A percentile compares a stretch with the other conserved stretches of the same genome.
These are phyloP conservation scores for Conus betulinus DNA, from an alignment of 1,140 invertebrate genomes.

Conservation along the genomic window DNA sequence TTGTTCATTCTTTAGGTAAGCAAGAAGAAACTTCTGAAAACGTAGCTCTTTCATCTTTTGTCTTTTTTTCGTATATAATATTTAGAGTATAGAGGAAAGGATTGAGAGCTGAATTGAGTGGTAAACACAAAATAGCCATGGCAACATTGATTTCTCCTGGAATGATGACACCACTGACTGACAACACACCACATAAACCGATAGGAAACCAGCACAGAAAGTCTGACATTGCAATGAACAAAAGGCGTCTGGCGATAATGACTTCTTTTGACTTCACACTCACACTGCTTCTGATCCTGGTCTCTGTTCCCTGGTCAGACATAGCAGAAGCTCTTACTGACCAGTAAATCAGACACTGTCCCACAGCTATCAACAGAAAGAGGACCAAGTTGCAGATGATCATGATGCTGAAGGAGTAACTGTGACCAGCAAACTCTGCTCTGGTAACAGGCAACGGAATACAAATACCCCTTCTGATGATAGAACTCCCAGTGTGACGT, in stretches of 20 bases:
- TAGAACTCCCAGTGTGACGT: conserved; percentile 19
- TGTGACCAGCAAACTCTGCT: not conserved
- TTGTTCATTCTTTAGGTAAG: too few species aligned
- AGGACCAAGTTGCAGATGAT: not conserved
- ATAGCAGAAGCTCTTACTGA: not conserved
- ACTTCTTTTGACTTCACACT: conserved; percentile 25
- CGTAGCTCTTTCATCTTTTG: not conserved
- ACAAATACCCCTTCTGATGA: conserved; percentile 6
- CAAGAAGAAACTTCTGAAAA: too few species aligned
- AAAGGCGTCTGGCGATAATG: conserved; percentile 39
- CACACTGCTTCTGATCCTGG: not conserved
- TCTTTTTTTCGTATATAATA: not conserved
- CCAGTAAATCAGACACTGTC: not conserved
- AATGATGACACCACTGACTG: conserved; percentile 40
- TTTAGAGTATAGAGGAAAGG: conserved; percentile 50
- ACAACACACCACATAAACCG: conserved; percentile 30
- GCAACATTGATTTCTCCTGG: conserved; percentile 52
- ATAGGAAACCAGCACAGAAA: conserved; percentile 39
- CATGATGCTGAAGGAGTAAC: not conserved
- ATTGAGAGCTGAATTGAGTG: conserved; percentile 54
- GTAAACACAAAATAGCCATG: conserved; percentile 49
- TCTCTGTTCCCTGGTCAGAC: not conserved
- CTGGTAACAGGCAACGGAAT: not conserved
- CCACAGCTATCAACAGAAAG: not conserved
- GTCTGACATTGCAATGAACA: conserved; percentile 29